Evolutionary conservation across 2,888 invertebrate species (phyloP), one percentile per base, ranked within the genome.

Genomic region (Microdon myrmicae): DNA sequence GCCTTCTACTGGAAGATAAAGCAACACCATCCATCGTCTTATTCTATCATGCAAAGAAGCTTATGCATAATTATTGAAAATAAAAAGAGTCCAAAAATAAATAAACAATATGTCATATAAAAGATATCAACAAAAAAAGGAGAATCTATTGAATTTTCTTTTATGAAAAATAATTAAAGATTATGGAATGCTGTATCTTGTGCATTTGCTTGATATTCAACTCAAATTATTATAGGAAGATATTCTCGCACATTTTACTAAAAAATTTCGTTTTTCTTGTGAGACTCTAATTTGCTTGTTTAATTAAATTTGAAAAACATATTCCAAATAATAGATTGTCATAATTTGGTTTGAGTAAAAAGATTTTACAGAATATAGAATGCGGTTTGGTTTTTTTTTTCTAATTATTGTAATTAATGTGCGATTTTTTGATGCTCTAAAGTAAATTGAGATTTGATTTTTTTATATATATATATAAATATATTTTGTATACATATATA

Each of bases 31-130:
- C n/a, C n/a, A n/a, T n/a, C n/a, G n/a, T n/a, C n/a, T 39, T 25
- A 4, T 9, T 28, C 10, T 29, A 29, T 13, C 59, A 60, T 60
- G 59, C 59, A 54, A 47, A 47, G 13, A 59, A 54, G 47, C 53
- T 31, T 45, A n/a, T 39, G n/a, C n/a, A n/a, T n/a, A n/a, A 16
- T 29, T 32, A 8, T 10, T 48, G 10, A 22, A 29, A 23, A 49
- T 20, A 17, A 44, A 16, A 38, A 48, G 39, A 44, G 32, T 16
- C 19, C 22, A 32, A 35, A 47, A 37, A 12, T 47, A 39, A n/a
- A n/a, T n/a, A n/a, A n/a, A n/a, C n/a, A n/a, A n/a, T n/a, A n/a
- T n/a, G n/a, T n/a, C n/a, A n/a, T n/a, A n/a, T n/a, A n/a, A n/a
- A n/a, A n/a, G n/a, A n/a, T n/a, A n/a, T n/a, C n/a, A n/a, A n/a